Evolutionary conservation across 1,140 invertebrate genomes (phyloP).

Genomic region (Mycetomoellerius zeteki): DNA sequence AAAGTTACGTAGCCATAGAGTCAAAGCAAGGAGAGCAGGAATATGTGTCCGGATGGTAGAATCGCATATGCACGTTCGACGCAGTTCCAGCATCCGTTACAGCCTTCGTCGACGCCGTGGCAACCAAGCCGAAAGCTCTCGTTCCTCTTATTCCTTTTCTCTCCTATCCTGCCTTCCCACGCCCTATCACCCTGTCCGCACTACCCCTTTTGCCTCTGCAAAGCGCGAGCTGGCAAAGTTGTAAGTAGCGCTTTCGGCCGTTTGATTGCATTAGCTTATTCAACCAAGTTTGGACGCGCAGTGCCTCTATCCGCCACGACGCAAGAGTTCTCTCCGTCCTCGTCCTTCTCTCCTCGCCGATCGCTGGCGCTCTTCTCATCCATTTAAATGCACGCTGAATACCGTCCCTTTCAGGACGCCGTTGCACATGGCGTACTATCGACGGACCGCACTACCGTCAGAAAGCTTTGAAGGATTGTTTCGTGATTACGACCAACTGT

Average conservation of each 20-base stretch:
- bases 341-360: not conserved
- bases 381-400: conserved; percentile 59
- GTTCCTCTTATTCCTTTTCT: not conserved
- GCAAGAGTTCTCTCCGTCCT: conserved; percentile 62
- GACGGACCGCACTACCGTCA: conserved; percentile 31
- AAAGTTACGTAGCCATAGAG: conserved; percentile 48
- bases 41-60: conserved; percentile 50
- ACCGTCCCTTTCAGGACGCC: conserved; percentile 53
- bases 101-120: conserved; percentile 15
- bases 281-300: conserved; percentile 72
- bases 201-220: conserved; percentile 59
- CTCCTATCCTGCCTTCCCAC: not conserved
- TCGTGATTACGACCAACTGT: conserved; percentile 52
- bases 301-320: conserved; percentile 61
- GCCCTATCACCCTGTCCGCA: not conserved
- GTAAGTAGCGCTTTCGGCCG: conserved; percentile 79
- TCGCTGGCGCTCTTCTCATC: conserved; percentile 45
- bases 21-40: not conserved
- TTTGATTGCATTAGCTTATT: conserved; percentile 80
- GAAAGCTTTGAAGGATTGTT: conserved; percentile 60
- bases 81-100: conserved; percentile 2
- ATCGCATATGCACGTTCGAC: conserved; percentile 37
- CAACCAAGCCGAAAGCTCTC: conserved; percentile 36
- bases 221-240: conserved; percentile 74
- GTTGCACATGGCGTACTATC: conserved; percentile 53